These are phyloP conservation scores for Epsilonema sp. DNA, from an alignment of 2,888 invertebrate species.

Conservation along the genomic window DNA sequence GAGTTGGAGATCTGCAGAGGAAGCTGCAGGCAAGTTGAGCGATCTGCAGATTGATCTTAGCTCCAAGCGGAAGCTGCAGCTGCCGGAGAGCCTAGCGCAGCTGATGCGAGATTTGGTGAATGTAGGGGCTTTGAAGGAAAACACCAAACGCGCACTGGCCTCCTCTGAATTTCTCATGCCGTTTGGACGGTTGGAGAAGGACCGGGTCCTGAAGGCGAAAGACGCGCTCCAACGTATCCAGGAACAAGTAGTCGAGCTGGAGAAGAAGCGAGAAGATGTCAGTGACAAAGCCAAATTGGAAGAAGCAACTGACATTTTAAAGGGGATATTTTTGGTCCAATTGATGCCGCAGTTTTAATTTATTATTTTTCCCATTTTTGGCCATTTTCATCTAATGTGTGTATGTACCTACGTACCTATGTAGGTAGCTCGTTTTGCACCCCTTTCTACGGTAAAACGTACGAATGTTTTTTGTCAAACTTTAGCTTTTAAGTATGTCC, in stretches of 20 bases:
- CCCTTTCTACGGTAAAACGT: no score
- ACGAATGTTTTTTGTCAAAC: no score
- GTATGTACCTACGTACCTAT: no score
- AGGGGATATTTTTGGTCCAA: no score
- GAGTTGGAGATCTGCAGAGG: slow-evolving; percentile 9
- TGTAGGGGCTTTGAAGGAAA: background rate
- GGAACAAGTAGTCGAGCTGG: slow-evolving; percentile 13
- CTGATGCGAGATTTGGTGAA: slow-evolving; percentile 15
- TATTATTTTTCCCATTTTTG: no score
- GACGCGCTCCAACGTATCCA: slow-evolving; percentile 28
- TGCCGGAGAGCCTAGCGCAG: slow-evolving; percentile 25
- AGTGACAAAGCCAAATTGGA: slow-evolving; percentile 11
- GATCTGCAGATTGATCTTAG: slow-evolving; percentile 28
- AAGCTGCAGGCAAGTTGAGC: slow-evolving; percentile 12
- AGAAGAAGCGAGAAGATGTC: slow-evolving; percentile 1
- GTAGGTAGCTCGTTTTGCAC: no score
- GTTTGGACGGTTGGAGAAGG: slow-evolving; percentile 30
- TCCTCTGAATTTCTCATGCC: slow-evolving; percentile 27
- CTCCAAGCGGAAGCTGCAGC: no score
- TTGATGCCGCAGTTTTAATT: no score
- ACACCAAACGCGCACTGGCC: background rate
- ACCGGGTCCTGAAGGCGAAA: slow-evolving; percentile 29
- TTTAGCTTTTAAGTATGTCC: no score
- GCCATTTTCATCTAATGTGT: no score
- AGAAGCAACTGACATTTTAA: no score